These are phyloP conservation scores for Fragum sueziense DNA, from an alignment of 2,888 invertebrate genomes.

Conservation along the genomic window DNA sequence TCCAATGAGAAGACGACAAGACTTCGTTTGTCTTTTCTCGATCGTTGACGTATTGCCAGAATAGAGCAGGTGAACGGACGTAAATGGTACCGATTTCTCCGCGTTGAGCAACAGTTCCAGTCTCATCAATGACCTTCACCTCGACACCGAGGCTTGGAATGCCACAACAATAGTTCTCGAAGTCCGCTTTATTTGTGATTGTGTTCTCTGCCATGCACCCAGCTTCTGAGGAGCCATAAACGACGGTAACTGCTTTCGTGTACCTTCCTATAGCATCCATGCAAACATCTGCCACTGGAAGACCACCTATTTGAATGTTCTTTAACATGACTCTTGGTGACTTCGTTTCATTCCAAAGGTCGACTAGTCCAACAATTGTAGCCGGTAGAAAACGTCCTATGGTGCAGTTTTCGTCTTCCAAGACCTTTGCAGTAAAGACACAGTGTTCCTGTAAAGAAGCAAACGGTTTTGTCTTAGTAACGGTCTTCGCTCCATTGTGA, in stretches of 20 bases:
- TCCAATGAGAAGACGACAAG: constrained; percentile 27
- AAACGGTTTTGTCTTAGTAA: constrained; percentile 33
- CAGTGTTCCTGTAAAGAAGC: constrained; percentile 28
- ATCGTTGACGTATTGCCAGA: constrained; percentile 24
- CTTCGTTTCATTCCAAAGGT: neutral
- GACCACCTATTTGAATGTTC: constrained; percentile 34
- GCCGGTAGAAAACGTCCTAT: constrained; percentile 30
- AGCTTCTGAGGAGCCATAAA: constrained; percentile 40
- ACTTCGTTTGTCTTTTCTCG: constrained; percentile 28
- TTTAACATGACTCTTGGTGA: constrained; percentile 17
- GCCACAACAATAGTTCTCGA: constrained; percentile 27
- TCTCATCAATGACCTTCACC: constrained; percentile 31
- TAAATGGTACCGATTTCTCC: constrained; percentile 27
- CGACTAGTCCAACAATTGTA: constrained; percentile 36
- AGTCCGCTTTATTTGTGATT: constrained; percentile 4
- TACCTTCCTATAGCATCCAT: constrained; percentile 35
- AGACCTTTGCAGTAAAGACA: constrained; percentile 31
- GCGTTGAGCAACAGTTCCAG: constrained; percentile 29
- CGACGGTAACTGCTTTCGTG: constrained; percentile 16
- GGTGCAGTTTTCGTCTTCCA: constrained; percentile 33
- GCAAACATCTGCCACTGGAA: constrained; percentile 29
- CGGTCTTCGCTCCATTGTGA: constrained; percentile 32
- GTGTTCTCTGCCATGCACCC: constrained; percentile 17
- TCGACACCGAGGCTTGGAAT: constrained; percentile 34
- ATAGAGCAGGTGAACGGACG: constrained; percentile 35